These are phyloP conservation scores for Orthonyx spaldingii DNA, from an alignment of 2,113 vertebrate genomes.

Conservation along the genomic window DNA sequence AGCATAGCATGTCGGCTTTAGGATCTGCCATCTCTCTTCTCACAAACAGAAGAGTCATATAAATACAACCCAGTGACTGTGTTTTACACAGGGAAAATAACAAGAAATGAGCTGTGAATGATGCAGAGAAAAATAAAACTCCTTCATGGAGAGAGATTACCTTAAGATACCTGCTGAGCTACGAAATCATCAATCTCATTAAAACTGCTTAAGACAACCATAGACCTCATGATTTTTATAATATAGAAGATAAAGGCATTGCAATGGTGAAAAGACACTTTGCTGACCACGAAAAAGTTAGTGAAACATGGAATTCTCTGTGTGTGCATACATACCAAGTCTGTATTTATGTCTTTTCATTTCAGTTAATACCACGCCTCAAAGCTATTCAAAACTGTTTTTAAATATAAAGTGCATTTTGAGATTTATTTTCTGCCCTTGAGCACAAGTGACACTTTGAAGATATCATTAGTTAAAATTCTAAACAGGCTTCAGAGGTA, in stretches of 20 bases:
- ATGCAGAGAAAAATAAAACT: not conserved
- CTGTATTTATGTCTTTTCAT: not conserved
- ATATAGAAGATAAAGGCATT: not conserved
- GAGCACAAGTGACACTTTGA: constrained; percentile 61
- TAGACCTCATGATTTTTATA: not conserved
- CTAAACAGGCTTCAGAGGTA: constrained; percentile 57
- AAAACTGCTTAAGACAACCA: not conserved
- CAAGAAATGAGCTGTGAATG: not conserved
- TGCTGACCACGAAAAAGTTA: not conserved
- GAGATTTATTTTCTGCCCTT: constrained; percentile 56
- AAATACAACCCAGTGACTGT: not conserved
- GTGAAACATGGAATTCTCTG: not conserved
- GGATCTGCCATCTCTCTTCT: not conserved
- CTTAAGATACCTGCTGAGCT: not conserved
- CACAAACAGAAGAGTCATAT: not conserved
- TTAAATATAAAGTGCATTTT: constrained; percentile 30
- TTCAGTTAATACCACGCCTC: constrained; percentile 23
- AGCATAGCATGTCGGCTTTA: not conserved
- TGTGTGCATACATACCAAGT: not conserved
- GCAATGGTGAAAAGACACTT: not conserved
- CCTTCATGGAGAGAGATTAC: not conserved
- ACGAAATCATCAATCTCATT: not conserved
- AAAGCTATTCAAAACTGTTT: constrained; percentile 23
- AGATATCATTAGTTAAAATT: constrained; percentile 59
- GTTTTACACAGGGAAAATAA: not conserved